These are phyloP conservation scores for Grantiella picta DNA, from an alignment of 2,113 vertebrate genomes.

Conservation along the genomic window DNA sequence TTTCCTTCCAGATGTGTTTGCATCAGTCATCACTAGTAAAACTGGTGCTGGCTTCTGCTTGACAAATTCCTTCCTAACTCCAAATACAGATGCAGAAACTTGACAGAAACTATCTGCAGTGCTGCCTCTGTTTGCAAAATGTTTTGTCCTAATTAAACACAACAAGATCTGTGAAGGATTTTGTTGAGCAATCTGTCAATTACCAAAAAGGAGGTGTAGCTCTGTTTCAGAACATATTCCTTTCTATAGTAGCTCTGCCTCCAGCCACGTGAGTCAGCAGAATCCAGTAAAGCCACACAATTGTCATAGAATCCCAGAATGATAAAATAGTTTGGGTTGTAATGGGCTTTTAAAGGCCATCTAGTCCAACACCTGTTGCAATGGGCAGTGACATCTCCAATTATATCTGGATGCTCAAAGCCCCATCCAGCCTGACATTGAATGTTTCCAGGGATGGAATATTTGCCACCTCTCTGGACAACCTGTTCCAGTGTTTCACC, in stretches of 20 bases:
- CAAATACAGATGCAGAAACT: not conserved
- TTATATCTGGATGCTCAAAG: not conserved
- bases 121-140: not conserved
- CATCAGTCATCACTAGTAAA: not conserved
- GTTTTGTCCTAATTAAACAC: not conserved
- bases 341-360: not conserved
- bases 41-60: not conserved
- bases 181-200: not conserved
- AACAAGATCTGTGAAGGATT: not conserved
- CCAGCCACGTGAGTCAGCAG: not conserved
- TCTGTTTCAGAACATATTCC: not conserved
- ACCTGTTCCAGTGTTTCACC: not conserved
- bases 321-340: not conserved
- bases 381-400: not conserved
- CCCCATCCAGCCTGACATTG: not conserved
- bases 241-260: not conserved
- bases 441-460: not conserved
- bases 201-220: not conserved
- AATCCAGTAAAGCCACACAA: not conserved
- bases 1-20: not conserved
- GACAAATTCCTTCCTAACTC: not conserved
- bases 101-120: not conserved
- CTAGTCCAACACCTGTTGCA: fast-evolving
- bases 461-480: not conserved
- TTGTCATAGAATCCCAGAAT: not conserved